Evolutionary conservation across 2,113 vertebrate genomes (phyloP), one percentile per base, ranked within the genome.

Genomic region (Tragelaphus imberbis): DNA sequence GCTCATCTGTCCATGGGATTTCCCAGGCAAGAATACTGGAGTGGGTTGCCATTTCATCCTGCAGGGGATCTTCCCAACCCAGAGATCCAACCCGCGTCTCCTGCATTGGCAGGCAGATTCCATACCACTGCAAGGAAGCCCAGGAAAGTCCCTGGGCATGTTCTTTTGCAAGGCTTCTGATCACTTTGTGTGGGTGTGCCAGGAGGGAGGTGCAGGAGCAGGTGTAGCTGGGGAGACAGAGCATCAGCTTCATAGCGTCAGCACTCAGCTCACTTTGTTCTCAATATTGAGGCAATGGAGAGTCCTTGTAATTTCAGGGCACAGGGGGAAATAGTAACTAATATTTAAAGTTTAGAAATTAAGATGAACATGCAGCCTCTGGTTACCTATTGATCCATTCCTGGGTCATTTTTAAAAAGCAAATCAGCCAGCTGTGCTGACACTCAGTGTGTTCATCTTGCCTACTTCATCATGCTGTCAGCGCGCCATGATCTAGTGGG

Each of bases 341-440:
- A 93, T 94, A 91, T 91, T 97, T 95, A 97, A 96, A 92, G 91
- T 94, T 97, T 96, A 65, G 96, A 98, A 97, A 95, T 94, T 87
- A 96, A 93, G 93, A 95, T 96, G 87, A 96, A 97, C 97, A 79
- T 7, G 12, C 88, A 84, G 94, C 95, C 97, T 97, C 97, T 97
- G 95, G 97, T 88, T 96, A 56, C 90, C 84, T 98, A 97, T 97
- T 93, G 97, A 98, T 95, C 86, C 51, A 14, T 14, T 87, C 79
- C 49, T 68, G 63, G 87, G 79, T 97, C 93, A 91, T 95, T 97
- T 98, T 98, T 97, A 65, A 97, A 90, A 97, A 96, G 96, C 95
- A 95, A 97, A 97, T 86, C 97, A 97, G 93, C 96, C 96, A 95
- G 94, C 93, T 93, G 33, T 95, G 95, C 86, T 84, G 95, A 68